A percentile compares a stretch with the other conserved stretches of the same genome.
These are phyloP conservation scores for Gallinago media DNA, from an alignment of 2,113 vertebrate species.

Conservation along the genomic window DNA sequence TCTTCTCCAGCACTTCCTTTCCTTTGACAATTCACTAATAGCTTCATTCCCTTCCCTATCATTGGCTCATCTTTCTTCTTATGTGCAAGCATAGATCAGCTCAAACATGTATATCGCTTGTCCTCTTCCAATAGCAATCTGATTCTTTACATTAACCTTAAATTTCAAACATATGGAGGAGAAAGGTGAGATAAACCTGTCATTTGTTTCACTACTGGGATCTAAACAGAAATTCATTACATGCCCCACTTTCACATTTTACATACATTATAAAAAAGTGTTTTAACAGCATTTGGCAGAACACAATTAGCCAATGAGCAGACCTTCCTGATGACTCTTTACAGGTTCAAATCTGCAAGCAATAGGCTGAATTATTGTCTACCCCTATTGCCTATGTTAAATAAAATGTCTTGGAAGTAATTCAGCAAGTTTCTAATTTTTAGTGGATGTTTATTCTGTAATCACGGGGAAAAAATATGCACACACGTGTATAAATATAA, in stretches of 20 bases:
- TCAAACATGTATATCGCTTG: conserved; percentile 6
- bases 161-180: not conserved
- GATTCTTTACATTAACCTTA: conserved; percentile 30
- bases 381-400: not conserved
- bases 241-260: not conserved
- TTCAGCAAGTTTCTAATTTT: not conserved
- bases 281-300: not conserved
- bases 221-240: conserved; percentile 4
- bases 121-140: not conserved
- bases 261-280: not conserved
- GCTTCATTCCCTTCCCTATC: conserved; percentile 50
- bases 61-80: conserved; percentile 44
- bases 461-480: not conserved
- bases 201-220: not conserved
- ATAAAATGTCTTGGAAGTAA: not conserved
- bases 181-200: not conserved
- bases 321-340: not conserved
- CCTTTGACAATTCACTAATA: conserved; percentile 21
- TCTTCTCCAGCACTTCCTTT: conserved; percentile 43
- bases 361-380: not conserved
- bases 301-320: not conserved
- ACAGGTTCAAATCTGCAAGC: not conserved
- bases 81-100: not conserved
- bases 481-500: not conserved
- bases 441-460: not conserved